Conservation (phyloP, 2,797 vertebrate genomes). For the Cyclura pinguis region DNA sequence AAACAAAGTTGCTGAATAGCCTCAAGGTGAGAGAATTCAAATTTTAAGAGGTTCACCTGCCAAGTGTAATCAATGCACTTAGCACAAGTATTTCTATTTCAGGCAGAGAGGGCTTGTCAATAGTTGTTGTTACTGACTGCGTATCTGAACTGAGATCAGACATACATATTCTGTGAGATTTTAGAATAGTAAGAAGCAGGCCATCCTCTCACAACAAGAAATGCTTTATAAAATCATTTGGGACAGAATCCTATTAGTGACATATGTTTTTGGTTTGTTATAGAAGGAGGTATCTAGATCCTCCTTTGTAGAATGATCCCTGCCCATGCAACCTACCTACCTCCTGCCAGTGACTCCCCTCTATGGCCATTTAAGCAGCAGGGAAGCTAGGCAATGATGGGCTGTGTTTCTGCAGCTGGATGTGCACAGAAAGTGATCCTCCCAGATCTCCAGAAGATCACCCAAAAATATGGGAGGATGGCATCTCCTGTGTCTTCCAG, state of each 20-base stretch:
- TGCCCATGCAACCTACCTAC: too few relatives aligned
- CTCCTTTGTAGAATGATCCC: too few relatives aligned
- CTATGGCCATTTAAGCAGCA: too few relatives aligned
- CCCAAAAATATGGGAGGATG: too few relatives aligned
- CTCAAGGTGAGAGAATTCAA: conserved; percentile 65
- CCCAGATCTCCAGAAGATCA: too few relatives aligned
- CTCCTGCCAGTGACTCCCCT: too few relatives aligned
- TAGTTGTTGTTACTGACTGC: conserved; percentile 80
- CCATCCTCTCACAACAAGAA: neutral
- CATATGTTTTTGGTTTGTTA: neutral
- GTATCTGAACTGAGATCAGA: conserved; percentile 73
- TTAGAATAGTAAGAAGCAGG: neutral
- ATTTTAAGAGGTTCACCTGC: conserved; percentile 76
- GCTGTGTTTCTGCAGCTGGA: too few relatives aligned
- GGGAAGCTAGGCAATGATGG: too few relatives aligned
- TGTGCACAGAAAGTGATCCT: too few relatives aligned
- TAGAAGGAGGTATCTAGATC: too few relatives aligned
- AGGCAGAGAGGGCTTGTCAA: conserved; percentile 80
- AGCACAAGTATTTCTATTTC: conserved; percentile 78
- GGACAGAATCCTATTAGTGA: too few relatives aligned
- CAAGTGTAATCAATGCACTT: conserved; percentile 81
- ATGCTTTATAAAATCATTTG: neutral
- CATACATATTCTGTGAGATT: conserved; percentile 37
- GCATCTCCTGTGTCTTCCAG: too few relatives aligned
- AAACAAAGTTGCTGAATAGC: conserved; percentile 62